These are phyloP conservation scores for Neria commutata DNA, from an alignment of 2,888 invertebrate species.

Conservation along the genomic window DNA sequence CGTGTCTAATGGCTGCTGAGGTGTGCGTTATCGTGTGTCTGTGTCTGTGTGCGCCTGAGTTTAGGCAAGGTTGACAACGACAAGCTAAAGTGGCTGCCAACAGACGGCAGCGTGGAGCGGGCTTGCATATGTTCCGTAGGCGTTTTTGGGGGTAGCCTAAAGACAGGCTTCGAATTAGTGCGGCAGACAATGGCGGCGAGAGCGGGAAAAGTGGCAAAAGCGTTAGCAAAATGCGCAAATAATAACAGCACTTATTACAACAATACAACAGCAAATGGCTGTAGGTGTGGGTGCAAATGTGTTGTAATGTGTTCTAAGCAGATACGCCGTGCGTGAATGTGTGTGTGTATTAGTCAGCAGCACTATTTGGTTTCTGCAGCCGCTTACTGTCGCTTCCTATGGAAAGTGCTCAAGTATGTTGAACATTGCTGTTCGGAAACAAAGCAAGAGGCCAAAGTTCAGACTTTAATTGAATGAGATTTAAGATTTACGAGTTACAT, in stretches of 20 bases:
- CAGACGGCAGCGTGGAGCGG: not conserved
- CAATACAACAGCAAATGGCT: no score
- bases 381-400: not conserved
- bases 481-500: no score
- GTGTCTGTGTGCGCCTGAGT: constrained; percentile 7
- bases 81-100: not conserved
- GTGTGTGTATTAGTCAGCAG: not conserved
- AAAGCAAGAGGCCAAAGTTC: no score
- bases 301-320: not conserved
- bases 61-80: not conserved
- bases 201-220: constrained; percentile 29
- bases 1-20: constrained; percentile 22
- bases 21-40: constrained; percentile 10
- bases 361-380: not conserved
- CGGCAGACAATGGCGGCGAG: no score
- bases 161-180: constrained; percentile 14
- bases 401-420: not conserved
- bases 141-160: constrained; percentile 17
- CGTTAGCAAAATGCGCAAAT: constrained; percentile 53
- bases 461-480: no score
- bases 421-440: no score
- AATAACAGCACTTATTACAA: constrained; percentile 42
- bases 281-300: not conserved
- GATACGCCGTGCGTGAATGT: not conserved
- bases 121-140: constrained; percentile 9